Percentiles rank a stretch among this genome's conserved stretches.
Evolutionary conservation across 1,140 invertebrate species (phyloP).

Genomic region (Drosophila setifemur): DNA sequence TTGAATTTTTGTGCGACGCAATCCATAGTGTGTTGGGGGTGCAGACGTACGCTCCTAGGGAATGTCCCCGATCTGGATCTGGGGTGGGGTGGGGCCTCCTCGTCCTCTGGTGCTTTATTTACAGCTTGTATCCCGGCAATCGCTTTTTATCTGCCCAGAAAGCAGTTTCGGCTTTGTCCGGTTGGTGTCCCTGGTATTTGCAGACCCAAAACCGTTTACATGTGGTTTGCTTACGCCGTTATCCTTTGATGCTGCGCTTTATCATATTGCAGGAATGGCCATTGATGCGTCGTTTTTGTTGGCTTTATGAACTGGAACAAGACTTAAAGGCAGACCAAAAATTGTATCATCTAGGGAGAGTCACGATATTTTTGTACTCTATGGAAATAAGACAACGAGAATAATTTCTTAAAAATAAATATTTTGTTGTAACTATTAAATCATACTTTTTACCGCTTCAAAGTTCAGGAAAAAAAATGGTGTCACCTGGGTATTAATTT

Average conservation of each 20-base stretch:
- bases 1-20: slow-evolving; percentile 56
- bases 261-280: slow-evolving; percentile 45
- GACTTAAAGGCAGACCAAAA: not conserved
- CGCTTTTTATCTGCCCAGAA: slow-evolving; percentile 43
- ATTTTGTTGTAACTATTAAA: too few relatives aligned
- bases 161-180: slow-evolving; percentile 18
- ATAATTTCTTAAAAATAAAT: too few relatives aligned
- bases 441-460: too few relatives aligned
- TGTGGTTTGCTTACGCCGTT: slow-evolving; percentile 39
- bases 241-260: slow-evolving; percentile 48
- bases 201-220: slow-evolving; percentile 13
- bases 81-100: slow-evolving; percentile 4
- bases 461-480: too few relatives aligned
- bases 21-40: slow-evolving; percentile 7
- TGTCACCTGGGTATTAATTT: too few relatives aligned
- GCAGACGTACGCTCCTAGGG: not conserved
- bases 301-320: slow-evolving; percentile 54
- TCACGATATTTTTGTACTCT: too few relatives aligned
- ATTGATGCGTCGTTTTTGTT: slow-evolving; percentile 25
- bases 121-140: slow-evolving; percentile 41
- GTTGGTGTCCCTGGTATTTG: slow-evolving; percentile 9
- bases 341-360: too few relatives aligned
- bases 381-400: too few relatives aligned
- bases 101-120: slow-evolving; percentile 12
- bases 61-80: slow-evolving; percentile 1